Percentiles rank a stretch among this genome's conserved stretches.
phyloP scores from a whole-genome alignment of 2,888 invertebrate species.

The Dusona sp. region DNA sequence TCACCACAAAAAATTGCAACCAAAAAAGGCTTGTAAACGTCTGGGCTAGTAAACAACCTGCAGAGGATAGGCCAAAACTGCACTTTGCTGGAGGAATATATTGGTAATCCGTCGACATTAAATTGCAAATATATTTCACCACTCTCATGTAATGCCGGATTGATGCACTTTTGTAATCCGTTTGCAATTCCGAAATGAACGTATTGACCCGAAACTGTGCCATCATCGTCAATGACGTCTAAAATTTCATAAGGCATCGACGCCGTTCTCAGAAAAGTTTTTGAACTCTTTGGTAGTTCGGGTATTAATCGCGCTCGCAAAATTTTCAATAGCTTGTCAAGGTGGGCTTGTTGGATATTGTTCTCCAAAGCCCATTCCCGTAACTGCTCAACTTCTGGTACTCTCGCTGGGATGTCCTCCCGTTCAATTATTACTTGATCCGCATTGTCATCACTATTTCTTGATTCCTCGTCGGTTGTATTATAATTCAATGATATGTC shows the following conservation, averaged over 20 bases:
- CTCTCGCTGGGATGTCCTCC: too few relatives aligned
- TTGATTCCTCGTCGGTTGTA: too few relatives aligned
- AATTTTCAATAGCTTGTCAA: constrained; percentile 57
- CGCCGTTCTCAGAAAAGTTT: constrained; percentile 57
- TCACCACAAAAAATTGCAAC: constrained; percentile 65
- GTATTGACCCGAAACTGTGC: constrained; percentile 41
- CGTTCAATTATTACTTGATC: too few relatives aligned
- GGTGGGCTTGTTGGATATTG: constrained; percentile 46
- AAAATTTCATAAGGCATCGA: constrained; percentile 43
- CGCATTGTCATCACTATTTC: too few relatives aligned
- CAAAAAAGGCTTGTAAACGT: constrained; percentile 65
- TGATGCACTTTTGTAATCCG: constrained; percentile 61
- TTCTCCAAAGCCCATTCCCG: constrained; percentile 59
- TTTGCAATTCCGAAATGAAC: constrained; percentile 63
- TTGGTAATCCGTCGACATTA: constrained; percentile 65
- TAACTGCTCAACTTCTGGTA: constrained; percentile 34
- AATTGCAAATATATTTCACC: constrained; percentile 63
- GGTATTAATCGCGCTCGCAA: constrained; percentile 50
- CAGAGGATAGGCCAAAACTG: constrained; percentile 69
- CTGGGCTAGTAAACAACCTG: constrained; percentile 32
- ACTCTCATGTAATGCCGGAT: constrained; percentile 52
- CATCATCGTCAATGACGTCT: constrained; percentile 13
- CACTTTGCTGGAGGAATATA: constrained; percentile 48
- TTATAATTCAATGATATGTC: too few relatives aligned
- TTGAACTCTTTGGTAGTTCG: constrained; percentile 59